Evolutionary conservation across 2,888 invertebrate species (phyloP).

Genomic region (Thyatira batis): DNA sequence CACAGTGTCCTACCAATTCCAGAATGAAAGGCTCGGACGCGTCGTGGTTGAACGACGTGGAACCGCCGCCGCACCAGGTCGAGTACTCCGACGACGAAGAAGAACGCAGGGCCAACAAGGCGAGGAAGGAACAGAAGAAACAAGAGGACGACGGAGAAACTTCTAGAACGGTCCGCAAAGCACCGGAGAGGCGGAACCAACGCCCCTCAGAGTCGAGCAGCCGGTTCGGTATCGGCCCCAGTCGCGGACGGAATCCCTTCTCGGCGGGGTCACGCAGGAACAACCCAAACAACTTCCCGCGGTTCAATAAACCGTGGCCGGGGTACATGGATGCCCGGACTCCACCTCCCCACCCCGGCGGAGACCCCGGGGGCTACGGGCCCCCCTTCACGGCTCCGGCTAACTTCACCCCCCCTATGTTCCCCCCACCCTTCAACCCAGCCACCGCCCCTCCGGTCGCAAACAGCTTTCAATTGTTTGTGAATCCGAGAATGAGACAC

Average conservation of each 20-base stretch:
- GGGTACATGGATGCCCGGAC: conserved; percentile 40
- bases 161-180: conserved; percentile 49
- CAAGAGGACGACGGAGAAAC: conserved; percentile 55
- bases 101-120: conserved; percentile 82
- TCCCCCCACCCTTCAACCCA: conserved; percentile 44
- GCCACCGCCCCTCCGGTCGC: conserved; percentile 35
- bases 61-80: conserved; percentile 88
- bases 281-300: conserved; percentile 43
- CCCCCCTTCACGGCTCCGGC: conserved; percentile 28
- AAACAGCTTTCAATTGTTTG: conserved; percentile 55
- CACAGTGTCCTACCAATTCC: conserved; percentile 28
- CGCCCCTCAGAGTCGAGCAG: conserved; percentile 72
- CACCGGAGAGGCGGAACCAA: conserved; percentile 60
- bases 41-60: conserved; percentile 92
- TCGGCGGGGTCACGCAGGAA: conserved; percentile 50
- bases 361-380: conserved; percentile 8
- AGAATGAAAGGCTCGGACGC: conserved; percentile 94
- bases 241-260: conserved; percentile 62
- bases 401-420: conserved; percentile 41
- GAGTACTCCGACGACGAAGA: conserved; percentile 96
- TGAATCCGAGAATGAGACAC: conserved; percentile 43
- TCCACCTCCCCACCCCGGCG: conserved; percentile 49
- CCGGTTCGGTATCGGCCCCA: conserved; percentile 65
- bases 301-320: conserved; percentile 49
- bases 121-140: conserved; percentile 56